Conservation (phyloP, 2,797 vertebrate genomes). For the Sebastes miniatus region DNA sequence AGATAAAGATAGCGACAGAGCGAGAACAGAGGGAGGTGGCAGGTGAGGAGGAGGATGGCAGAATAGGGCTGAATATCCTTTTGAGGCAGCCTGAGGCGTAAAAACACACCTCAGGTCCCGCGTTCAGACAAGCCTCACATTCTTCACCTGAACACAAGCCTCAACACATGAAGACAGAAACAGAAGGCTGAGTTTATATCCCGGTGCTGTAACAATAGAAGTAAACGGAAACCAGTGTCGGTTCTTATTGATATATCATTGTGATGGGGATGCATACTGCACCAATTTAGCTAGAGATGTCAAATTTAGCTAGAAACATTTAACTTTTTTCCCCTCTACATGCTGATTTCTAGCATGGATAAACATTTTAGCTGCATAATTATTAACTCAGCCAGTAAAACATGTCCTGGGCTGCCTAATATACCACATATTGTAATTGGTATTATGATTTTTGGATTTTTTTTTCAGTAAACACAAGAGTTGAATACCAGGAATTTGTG, state of each 20-base stretch:
- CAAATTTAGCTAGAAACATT: too few species aligned
- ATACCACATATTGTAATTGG: background rate
- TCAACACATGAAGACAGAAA: conserved; percentile 3
- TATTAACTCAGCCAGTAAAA: background rate
- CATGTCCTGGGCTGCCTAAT: background rate
- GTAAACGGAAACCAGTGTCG: background rate
- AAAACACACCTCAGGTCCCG: conserved; percentile 36
- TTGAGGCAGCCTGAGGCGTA: conserved; percentile 40
- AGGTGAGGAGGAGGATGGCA: conserved; percentile 31
- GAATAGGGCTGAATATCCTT: conserved; percentile 20
- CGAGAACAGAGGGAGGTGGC: conserved; percentile 38
- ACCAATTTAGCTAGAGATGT: background rate
- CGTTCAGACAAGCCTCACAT: conserved; percentile 68
- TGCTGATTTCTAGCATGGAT: background rate
- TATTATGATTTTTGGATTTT: background rate
- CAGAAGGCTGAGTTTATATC: background rate
- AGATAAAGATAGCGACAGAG: conserved; percentile 41
- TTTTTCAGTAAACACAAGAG: background rate
- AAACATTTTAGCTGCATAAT: background rate
- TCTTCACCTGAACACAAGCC: conserved; percentile 54
- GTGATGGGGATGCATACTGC: background rate
- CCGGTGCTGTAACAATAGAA: rapidly evolving
- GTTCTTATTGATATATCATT: too few species aligned
- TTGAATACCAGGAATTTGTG: too few species aligned
- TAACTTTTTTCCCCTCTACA: too few species aligned